Percentiles rank a stretch among this genome's conserved stretches.
phyloP scores from a whole-genome alignment of 2,797 vertebrate species.

The Hydrocynus forskahlii region DNA sequence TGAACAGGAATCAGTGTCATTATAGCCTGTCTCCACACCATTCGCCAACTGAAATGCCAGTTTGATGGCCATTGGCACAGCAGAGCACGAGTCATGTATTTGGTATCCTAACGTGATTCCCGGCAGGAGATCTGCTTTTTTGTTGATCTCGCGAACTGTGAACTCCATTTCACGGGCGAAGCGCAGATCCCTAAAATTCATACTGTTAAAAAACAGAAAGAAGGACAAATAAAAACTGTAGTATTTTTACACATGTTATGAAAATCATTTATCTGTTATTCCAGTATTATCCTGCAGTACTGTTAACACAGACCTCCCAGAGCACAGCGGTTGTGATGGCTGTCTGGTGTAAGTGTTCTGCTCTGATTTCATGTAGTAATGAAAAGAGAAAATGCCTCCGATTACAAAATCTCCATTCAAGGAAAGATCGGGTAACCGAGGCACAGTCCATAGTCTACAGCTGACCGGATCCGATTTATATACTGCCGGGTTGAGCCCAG shows the following conservation, averaged over 20 bases:
- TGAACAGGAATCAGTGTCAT: neutral
- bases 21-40: neutral
- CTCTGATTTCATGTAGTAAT: slow-evolving; percentile 37
- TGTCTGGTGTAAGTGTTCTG: slow-evolving; percentile 1
- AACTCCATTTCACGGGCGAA: neutral
- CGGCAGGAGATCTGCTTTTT: neutral
- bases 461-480: slow-evolving; percentile 9
- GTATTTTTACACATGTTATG: too few relatives aligned
- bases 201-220: neutral
- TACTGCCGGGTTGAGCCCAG: neutral
- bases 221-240: too few relatives aligned
- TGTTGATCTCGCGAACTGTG: neutral
- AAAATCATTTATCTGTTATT: neutral
- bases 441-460: slow-evolving; percentile 39
- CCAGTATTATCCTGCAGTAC: too few relatives aligned
- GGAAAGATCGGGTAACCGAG: slow-evolving; percentile 36
- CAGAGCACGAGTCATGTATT: neutral
- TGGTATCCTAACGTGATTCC: neutral
- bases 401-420: slow-evolving; percentile 56
- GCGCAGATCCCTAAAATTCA: neutral
- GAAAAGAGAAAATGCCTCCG: slow-evolving; percentile 57
- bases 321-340: neutral
- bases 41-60: neutral
- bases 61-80: neutral
- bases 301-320: neutral